Evolutionary conservation across 2,113 vertebrate species (phyloP).

Genomic region (Colossoma macropomum): DNA sequence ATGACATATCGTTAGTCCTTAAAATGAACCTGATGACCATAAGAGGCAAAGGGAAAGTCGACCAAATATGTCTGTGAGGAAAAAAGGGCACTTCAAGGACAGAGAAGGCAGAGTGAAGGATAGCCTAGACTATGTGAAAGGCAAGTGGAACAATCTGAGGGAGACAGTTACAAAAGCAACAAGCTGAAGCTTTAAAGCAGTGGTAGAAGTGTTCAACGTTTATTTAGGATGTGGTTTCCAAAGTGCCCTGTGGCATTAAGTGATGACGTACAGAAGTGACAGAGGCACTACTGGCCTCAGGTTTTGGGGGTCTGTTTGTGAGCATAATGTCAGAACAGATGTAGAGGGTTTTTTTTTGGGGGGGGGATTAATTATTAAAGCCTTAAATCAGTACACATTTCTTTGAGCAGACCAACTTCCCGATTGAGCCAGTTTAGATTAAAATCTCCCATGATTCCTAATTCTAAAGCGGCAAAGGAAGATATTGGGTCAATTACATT

Average conservation of each 20-base stretch:
- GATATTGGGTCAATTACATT: constrained; percentile 47
- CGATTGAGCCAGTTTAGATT: constrained; percentile 16
- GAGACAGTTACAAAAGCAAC: neutral
- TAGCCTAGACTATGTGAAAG: neutral
- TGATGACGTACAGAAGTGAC: constrained; percentile 8
- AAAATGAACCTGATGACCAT: neutral
- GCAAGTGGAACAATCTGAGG: too few relatives aligned
- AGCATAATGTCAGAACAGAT: neutral
- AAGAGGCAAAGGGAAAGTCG: neutral
- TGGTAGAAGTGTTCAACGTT: constrained; percentile 9
- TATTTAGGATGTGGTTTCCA: neutral
- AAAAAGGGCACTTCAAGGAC: neutral
- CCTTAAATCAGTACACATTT: neutral
- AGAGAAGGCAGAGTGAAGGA: neutral
- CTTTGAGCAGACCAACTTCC: constrained; percentile 1
- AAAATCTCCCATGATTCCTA: constrained; percentile 13
- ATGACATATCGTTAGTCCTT: neutral
- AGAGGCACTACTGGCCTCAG: neutral
- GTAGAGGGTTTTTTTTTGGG: neutral
- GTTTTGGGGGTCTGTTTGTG: neutral
- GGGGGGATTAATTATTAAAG: neutral
- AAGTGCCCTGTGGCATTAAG: neutral
- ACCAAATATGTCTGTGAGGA: neutral
- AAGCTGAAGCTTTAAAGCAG: neutral
- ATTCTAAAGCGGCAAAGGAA: constrained; percentile 5